Evolutionary conservation across 2,113 vertebrate genomes (phyloP), one percentile per base, ranked within the genome.

Genomic region (Hippocampus comes): DNA sequence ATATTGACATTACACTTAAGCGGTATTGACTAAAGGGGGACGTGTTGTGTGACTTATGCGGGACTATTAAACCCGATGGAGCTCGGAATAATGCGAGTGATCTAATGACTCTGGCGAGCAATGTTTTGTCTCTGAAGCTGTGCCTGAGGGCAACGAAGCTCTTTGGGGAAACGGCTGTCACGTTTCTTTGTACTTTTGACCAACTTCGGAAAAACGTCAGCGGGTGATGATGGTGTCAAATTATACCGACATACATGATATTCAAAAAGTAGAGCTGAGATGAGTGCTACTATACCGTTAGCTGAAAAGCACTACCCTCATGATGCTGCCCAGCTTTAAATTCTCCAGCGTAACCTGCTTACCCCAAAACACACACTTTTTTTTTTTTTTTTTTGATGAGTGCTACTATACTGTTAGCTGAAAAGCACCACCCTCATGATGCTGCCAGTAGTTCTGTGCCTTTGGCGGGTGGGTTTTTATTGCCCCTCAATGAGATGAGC

Each of bases 401-500:
- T 25, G 7, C 27, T 27, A 30, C 23, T 15, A 11, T 14, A 25
- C 56, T 6, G 12, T 59, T 60, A 23, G 20, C 53, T 56, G 56
- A 25, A 8, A 27, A 25, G 7, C 21, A 9, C 69, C 46, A 12
- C 74, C 78, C 43, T 79, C 72, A 12, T 76, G 25, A 25, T 25
- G 25, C 25, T 25, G 25, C 25, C 25, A 61, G 78, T 78, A 43
- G 77, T 79, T 79, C 81, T 71, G 66, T 67, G 67, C 76, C 78
- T 6, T 21, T 21, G 70, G 78, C 38, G 20, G 72, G 76, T n/a
- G 21, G 34, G 65, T 84, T 88, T 46, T 89, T 88, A 82, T 82
- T 75, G 73, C 72, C 72, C 72, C 77, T 77, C 73, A 46, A 53
- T 1, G 4, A 76, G 73, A 69, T 82, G 76, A 66, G 60, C 82